Conservation (phyloP, 2,797 vertebrate species). For the Sciurus vulgaris region DNA sequence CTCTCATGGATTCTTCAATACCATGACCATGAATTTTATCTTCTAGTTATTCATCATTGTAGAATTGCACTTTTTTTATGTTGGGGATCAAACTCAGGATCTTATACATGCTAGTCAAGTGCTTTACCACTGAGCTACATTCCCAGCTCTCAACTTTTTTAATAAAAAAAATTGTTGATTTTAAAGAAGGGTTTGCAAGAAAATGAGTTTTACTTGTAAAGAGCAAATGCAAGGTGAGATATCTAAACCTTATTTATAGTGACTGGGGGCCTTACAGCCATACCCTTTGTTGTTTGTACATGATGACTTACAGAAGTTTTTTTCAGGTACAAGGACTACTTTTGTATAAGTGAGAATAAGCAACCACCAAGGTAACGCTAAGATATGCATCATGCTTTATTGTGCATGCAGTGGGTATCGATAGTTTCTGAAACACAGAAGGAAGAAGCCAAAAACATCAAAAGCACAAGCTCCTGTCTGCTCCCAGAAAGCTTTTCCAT, state of each 20-base stretch:
- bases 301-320: not conserved
- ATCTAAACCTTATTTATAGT: not conserved
- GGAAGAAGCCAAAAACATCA: not conserved
- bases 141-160: not conserved
- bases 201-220: not conserved
- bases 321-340: not conserved
- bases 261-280: accelerated
- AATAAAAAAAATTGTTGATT: not conserved
- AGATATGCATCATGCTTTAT: not conserved
- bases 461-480: not conserved
- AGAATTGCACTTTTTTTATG: not conserved
- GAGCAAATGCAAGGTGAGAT: not conserved
- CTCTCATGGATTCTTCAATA: not conserved
- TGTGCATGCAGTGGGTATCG: not conserved
- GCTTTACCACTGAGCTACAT: not conserved
- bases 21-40: not conserved
- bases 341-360: not conserved
- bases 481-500: not conserved
- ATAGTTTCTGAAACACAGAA: not conserved
- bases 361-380: not conserved
- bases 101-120: too few species aligned
- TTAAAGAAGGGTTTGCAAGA: accelerated
- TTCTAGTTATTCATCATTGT: not conserved
- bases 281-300: not conserved
- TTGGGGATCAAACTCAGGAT: not conserved